Percentiles rank a stretch among this genome's conserved stretches.
phyloP scores from a whole-genome alignment of 2,113 vertebrate species.

The Myocastor coypus region DNA sequence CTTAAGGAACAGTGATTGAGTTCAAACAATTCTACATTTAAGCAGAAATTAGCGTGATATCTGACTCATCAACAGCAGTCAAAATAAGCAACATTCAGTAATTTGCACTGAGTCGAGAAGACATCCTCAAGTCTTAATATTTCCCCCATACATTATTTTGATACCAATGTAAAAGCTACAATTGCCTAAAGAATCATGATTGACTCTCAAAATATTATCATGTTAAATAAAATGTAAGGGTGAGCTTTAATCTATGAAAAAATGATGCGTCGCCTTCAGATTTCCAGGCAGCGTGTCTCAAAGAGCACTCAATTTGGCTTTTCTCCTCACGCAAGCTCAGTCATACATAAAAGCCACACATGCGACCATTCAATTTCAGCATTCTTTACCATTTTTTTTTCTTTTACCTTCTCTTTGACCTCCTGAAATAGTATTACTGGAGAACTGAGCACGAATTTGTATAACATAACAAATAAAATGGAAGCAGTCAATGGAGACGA shows the following conservation, averaged over 20 bases:
- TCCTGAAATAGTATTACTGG: conserved; percentile 11
- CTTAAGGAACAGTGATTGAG: not conserved
- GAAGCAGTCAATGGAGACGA: not conserved
- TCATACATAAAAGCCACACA: conserved; percentile 27
- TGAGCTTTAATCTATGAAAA: not conserved
- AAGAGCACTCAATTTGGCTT: not conserved
- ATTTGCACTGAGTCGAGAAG: not conserved
- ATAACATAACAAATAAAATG: conserved; percentile 20
- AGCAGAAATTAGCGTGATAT: not conserved
- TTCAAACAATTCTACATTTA: not conserved
- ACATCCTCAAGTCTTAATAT: not conserved
- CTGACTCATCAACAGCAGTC: not conserved
- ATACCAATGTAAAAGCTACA: not conserved
- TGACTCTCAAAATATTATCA: not conserved
- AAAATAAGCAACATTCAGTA: not conserved
- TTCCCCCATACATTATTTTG: not conserved
- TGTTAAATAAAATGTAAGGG: not conserved
- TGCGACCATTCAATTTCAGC: not conserved
- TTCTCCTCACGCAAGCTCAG: not conserved
- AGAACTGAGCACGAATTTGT: conserved; percentile 57
- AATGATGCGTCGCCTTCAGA: not conserved
- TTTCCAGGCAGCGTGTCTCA: not conserved
- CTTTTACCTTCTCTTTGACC: conserved; percentile 31
- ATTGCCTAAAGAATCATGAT: not conserved
- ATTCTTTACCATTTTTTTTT: not conserved